Conservation (phyloP, 2,888 invertebrate species). For the Lithosia quadra region DNA sequence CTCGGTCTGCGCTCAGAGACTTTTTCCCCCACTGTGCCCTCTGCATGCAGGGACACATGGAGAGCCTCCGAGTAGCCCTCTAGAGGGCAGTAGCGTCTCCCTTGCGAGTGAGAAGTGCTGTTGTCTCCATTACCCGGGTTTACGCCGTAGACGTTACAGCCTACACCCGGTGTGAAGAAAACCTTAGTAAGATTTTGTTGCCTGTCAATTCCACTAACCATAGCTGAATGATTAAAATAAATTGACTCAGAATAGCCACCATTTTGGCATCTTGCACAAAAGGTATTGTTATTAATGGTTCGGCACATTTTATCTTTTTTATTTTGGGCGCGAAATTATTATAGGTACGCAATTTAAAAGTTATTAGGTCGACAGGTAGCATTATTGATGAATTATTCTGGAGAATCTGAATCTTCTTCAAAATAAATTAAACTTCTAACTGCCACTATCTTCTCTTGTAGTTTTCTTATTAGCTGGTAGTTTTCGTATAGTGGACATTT, state of each 20-base stretch:
- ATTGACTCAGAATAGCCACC: conserved; percentile 28
- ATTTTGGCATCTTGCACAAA: conserved; percentile 26
- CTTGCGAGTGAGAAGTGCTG: too few relatives aligned
- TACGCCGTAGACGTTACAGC: too few relatives aligned
- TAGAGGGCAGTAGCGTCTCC: too few relatives aligned
- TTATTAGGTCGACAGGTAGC: neutral
- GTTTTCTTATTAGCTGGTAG: too few relatives aligned
- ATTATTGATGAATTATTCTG: neutral
- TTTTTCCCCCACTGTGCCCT: too few relatives aligned
- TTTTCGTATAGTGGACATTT: too few relatives aligned
- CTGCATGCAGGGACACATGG: too few relatives aligned
- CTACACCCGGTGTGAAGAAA: neutral
- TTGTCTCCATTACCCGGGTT: too few relatives aligned
- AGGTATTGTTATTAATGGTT: conserved; percentile 34
- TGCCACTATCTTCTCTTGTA: too few relatives aligned
- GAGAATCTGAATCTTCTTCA: neutral
- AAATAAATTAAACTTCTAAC: neutral
- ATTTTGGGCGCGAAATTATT: neutral
- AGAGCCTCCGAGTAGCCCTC: too few relatives aligned
- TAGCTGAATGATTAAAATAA: conserved; percentile 29
- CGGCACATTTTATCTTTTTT: conserved; percentile 10
- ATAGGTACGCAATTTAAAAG: neutral
- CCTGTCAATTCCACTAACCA: conserved; percentile 9
- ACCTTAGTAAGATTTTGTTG: conserved; percentile 15
- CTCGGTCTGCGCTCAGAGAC: too few relatives aligned